Base-by-base conservation (phyloP, 2,797 vertebrate genomes). In the Valencia hispanica region DNA sequence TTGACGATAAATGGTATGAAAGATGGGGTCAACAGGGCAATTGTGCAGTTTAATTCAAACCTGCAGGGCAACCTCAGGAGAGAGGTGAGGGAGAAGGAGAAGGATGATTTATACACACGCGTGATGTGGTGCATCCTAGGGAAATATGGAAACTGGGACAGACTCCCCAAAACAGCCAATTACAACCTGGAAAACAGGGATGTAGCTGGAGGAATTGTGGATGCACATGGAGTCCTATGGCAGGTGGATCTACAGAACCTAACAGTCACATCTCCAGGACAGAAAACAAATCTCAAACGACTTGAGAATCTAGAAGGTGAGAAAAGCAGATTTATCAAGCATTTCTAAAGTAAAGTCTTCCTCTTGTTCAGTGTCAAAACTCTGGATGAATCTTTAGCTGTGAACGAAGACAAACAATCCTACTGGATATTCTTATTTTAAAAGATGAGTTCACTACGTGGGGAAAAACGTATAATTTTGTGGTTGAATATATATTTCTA, bases 71-170 rank as follows among this genome's bases (percentile, higher is more conserved):
- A 0, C 11, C 80, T 91, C 0, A 1, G 25, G 65, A 81, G 20
- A 34, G 41, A 84, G 59, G 2, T 79, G 65, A 87, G 61, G 68
- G 4, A 41, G 4, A 89, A 11, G 17, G 79, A 92, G 0, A 88
- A 92, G 73, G 81, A 81, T 0, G 66, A 79, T 8, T 12, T 91
- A 48, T 92, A 84, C 72, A 4, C 1, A 5, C 39, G 0, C 4
- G 86, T 93, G 30, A 41, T 63, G 5, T 94, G 94, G 93, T 94
- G 92, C 86, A 90, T 94, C 72, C 39, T 87, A 81, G 80, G 82
- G 51, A 10, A 11, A 0, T 0, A 50, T 0, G 82, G 91, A 0
- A 51, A 68, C 75, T 94, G 94, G 93, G 84, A 93, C 0, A 85
- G 89, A 74, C 32, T 94, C 0, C 89, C 94, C 15, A 91, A 79